phyloP scores from a whole-genome alignment of 2,888 invertebrate genomes.

The Drosophila robusta region DNA sequence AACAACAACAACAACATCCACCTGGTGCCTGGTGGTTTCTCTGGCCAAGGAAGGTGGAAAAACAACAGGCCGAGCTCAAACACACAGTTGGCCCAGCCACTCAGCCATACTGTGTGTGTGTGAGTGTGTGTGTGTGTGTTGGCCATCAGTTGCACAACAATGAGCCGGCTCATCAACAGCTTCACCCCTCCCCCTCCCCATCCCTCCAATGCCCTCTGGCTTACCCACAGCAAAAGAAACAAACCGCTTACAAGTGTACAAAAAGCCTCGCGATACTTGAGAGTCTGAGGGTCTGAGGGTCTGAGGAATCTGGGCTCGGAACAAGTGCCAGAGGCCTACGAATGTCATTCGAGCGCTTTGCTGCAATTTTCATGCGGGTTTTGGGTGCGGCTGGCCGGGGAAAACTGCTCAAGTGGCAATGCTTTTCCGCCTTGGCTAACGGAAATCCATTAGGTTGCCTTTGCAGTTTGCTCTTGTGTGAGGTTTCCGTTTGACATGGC shows the following conservation, averaged over 20 bases:
- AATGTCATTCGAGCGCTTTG: constrained; percentile 62
- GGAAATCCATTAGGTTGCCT: constrained; percentile 77
- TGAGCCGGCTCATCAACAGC: constrained; percentile 41
- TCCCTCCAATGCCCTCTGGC: constrained; percentile 5
- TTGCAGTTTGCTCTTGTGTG: constrained; percentile 69
- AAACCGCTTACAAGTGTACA: constrained; percentile 53
- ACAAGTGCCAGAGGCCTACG: constrained; percentile 61
- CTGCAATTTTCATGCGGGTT: constrained; percentile 50
- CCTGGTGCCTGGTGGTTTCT: constrained; percentile 19
- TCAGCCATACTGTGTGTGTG: constrained; percentile 17
- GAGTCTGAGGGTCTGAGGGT: not conserved
- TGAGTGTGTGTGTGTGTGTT: constrained; percentile 22
- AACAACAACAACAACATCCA: constrained; percentile 1
- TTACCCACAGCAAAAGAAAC: constrained; percentile 47
- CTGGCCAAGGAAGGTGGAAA: constrained; percentile 29
- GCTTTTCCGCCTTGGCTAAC: constrained; percentile 70
- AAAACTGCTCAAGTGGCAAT: constrained; percentile 64
- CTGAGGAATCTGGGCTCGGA: not conserved
- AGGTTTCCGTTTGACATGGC: constrained; percentile 76
- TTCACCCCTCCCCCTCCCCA: constrained; percentile 9
- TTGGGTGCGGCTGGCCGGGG: not conserved
- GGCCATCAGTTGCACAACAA: constrained; percentile 51
- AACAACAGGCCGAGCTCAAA: constrained; percentile 24
- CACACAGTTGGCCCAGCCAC: constrained; percentile 23
- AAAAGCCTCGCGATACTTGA: constrained; percentile 50